Conservation (phyloP, 2,888 invertebrate genomes). For the Pogonocherus hispidulus region DNA sequence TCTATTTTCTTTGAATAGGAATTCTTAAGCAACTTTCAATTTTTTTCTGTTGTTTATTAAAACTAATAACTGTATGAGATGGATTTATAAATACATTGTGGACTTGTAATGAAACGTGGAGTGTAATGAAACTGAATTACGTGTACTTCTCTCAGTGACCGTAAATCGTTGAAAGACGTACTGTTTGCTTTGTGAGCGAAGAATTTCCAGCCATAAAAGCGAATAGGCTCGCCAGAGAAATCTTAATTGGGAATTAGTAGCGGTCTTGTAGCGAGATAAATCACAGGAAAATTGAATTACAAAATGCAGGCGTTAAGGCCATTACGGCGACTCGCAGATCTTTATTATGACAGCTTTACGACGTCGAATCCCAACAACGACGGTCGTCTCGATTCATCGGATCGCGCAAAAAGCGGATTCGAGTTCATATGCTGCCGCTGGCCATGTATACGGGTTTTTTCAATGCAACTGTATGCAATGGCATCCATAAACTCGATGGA, state of each 20-base stretch:
- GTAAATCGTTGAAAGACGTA: no score
- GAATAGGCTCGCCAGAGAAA: neutral
- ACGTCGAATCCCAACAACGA: conserved; percentile 12
- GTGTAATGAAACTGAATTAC: no score
- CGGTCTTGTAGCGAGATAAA: conserved; percentile 33
- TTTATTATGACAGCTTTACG: conserved; percentile 62
- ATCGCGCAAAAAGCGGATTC: conserved; percentile 18
- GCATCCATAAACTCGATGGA: no score
- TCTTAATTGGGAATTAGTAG: conserved; percentile 31
- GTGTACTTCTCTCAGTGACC: no score
- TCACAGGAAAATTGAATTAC: conserved; percentile 44
- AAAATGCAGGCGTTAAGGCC: conserved; percentile 46
- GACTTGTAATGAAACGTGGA: no score
- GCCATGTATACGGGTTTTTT: conserved; percentile 54
- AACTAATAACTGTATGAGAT: no score
- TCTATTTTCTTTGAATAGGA: no score
- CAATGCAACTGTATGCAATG: neutral
- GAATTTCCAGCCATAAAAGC: neutral
- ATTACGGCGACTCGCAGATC: conserved; percentile 53
- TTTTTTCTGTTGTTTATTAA: no score
- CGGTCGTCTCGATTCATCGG: conserved; percentile 15
- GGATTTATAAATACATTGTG: no score
- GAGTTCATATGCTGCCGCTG: conserved; percentile 37
- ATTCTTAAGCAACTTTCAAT: no score
- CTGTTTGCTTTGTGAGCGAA: no score